These are phyloP conservation scores for Pollicipes pollicipes DNA, from an alignment of 1,140 invertebrate species.

Conservation along the genomic window DNA sequence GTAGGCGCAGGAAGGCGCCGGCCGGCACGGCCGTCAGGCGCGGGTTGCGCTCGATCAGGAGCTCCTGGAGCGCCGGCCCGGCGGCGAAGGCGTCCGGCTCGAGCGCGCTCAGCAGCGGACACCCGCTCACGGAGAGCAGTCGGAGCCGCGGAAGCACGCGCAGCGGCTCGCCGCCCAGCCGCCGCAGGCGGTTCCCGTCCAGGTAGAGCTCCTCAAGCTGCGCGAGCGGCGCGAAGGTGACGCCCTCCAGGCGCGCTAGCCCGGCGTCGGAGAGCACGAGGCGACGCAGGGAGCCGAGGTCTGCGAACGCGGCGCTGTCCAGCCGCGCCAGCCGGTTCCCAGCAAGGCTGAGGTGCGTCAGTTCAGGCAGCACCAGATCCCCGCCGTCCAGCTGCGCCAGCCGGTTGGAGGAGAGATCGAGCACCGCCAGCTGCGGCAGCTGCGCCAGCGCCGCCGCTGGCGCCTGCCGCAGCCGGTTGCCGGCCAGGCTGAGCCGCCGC, in stretches of 20 bases:
- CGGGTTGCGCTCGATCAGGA: neutral
- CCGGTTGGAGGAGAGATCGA: neutral
- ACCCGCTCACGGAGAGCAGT: neutral
- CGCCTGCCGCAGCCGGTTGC: neutral
- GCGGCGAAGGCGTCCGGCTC: neutral
- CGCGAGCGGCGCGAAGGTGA: neutral
- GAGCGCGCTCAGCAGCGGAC: neutral
- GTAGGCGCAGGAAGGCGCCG: neutral
- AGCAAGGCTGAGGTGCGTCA: neutral
- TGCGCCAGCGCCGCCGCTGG: neutral
- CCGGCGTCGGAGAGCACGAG: neutral
- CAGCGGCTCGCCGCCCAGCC: neutral
- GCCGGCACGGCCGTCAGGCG: neutral
- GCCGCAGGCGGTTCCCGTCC: neutral
- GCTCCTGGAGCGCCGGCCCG: neutral
- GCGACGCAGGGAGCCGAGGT: neutral
- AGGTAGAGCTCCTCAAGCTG: neutral
- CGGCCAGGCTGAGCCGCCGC: neutral
- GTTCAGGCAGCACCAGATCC: neutral
- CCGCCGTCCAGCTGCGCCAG: neutral
- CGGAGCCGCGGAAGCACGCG: neutral
- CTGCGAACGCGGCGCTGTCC: neutral
- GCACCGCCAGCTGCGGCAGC: neutral
- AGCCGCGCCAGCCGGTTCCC: slow-evolving; percentile 1
- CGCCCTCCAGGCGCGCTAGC: neutral